Percentiles rank a stretch among this genome's conserved stretches.
Evolutionary conservation across 2,888 invertebrate species (phyloP).

Genomic region (Drosophila colorata): DNA sequence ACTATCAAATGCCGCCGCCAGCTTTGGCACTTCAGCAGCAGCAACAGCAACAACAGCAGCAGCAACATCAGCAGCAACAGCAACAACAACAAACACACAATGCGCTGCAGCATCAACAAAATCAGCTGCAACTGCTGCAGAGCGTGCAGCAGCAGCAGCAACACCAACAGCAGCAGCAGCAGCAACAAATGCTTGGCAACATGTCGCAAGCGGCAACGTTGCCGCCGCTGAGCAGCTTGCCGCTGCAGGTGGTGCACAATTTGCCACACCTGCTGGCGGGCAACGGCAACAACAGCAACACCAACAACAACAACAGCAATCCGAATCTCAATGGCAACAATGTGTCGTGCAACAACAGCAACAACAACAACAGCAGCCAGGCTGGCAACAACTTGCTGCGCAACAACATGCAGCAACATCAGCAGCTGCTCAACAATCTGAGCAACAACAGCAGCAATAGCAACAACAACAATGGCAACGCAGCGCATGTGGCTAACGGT

Average conservation of each 20-base stretch:
- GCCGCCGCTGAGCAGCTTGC: conserved; percentile 83
- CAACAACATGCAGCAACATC: conserved; percentile 81
- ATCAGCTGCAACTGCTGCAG: conserved; percentile 80
- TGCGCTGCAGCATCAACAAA: conserved; percentile 77
- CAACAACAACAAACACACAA: conserved; percentile 70
- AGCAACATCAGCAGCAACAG: conserved; percentile 28
- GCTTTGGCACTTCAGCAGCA: conserved; percentile 82
- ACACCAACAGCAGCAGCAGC: conserved; percentile 76
- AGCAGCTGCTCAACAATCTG: conserved; percentile 58
- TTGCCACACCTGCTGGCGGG: conserved; percentile 83
- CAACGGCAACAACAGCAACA: conserved; percentile 43
- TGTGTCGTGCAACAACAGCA: conserved; percentile 46
- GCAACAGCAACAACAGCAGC: conserved; percentile 70
- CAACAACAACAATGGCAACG: conserved; percentile 48
- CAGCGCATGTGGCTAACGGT: conserved; percentile 57
- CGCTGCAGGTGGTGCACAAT: conserved; percentile 84
- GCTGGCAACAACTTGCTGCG: conserved; percentile 67
- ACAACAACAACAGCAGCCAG: conserved; percentile 31
- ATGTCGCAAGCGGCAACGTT: conserved; percentile 79
- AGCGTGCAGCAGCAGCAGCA: conserved; percentile 75
- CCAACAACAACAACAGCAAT: conserved; percentile 32
- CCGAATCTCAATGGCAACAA: conserved; percentile 53
- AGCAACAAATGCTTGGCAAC: conserved; percentile 81
- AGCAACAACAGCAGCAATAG: conserved; percentile 69
- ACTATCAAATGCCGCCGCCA: conserved; percentile 85